Base-by-base conservation (phyloP, 2,888 invertebrate species). In the Tricholauxania praeusta region DNA sequence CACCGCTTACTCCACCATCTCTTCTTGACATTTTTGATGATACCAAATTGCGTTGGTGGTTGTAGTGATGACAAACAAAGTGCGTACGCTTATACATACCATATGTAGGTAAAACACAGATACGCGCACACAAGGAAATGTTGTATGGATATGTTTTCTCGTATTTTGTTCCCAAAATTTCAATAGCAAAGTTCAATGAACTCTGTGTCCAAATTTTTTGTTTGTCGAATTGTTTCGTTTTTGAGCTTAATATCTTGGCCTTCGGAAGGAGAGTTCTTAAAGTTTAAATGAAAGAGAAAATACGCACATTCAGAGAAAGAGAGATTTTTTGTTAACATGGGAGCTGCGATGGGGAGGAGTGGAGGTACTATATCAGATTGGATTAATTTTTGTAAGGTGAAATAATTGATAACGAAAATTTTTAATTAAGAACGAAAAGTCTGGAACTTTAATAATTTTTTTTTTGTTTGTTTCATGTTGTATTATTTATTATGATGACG, bases 151-250 rank as follows among this genome's bases (percentile, higher is more conserved):
- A 65, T 72, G 28, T 52, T 14, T 71, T 55, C 48, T 57, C n/a
- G 53, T 48, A 60, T n/a, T 32, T 22, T 72, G 57, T 72, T 55
- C 71, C 74, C 74, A 73, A 76, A 78, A 71, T 78, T 79, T 79
- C 79, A 79, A 79, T 84, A 84, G 85, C 84, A 85, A 84, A 84
- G 84, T 83, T 84, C 83, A 80, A 82, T 82, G 85, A 84, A 84
- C 84, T 85, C 77, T 47, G 68, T 53, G 75, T 60, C 69, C 39
- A 66, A 32, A 32, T 39, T 64, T 22, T 60, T 66, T 47, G 32
- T 15, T 73, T 63, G 62, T 70, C 70, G 65, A 53, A 64, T 53
- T n/a, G 47, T 57, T 47, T 22, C 63, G 70, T 71, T 62, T 49
- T 62, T 39, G 39, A 10, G 39, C 39, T 39, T 39, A 7, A 39